phyloP scores from a whole-genome alignment of 2,797 vertebrate species.

The Myiothlypis chrysogaster region DNA sequence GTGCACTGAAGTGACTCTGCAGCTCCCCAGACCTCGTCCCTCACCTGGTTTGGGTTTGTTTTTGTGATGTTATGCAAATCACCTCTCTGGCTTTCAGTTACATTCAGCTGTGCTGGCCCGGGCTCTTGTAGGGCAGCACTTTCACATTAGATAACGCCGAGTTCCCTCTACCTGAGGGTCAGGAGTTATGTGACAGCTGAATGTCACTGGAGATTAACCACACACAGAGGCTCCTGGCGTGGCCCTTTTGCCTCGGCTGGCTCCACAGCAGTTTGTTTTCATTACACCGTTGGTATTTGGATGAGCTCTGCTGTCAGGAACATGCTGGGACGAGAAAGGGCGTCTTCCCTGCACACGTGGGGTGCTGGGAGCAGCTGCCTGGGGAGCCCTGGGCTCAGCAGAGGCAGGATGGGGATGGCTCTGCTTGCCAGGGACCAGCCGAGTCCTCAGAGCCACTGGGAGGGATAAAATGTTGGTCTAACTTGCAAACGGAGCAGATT shows the following conservation, averaged over 20 bases:
- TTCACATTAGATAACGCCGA: neutral
- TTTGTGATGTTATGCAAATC: neutral
- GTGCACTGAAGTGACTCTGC: accelerated
- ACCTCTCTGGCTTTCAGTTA: neutral
- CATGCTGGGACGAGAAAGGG: neutral
- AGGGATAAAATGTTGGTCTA: neutral
- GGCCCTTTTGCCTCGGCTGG: neutral
- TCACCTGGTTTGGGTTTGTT: neutral
- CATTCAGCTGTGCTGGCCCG: neutral
- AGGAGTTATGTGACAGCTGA: neutral
- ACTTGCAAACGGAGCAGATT: conserved; percentile 24
- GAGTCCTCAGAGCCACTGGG: neutral
- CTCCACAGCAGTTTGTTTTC: neutral
- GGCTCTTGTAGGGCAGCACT: neutral
- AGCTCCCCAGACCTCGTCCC: neutral
- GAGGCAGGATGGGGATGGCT: neutral
- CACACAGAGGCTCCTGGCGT: neutral
- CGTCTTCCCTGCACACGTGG: accelerated
- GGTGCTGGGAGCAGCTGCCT: neutral
- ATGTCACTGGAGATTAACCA: neutral
- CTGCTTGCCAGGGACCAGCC: neutral
- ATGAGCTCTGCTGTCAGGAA: neutral
- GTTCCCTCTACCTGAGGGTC: neutral
- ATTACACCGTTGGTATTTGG: neutral
- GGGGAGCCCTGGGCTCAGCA: neutral